phyloP scores from a whole-genome alignment of 2,888 invertebrate genomes.

The Cephus pygmeus region DNA sequence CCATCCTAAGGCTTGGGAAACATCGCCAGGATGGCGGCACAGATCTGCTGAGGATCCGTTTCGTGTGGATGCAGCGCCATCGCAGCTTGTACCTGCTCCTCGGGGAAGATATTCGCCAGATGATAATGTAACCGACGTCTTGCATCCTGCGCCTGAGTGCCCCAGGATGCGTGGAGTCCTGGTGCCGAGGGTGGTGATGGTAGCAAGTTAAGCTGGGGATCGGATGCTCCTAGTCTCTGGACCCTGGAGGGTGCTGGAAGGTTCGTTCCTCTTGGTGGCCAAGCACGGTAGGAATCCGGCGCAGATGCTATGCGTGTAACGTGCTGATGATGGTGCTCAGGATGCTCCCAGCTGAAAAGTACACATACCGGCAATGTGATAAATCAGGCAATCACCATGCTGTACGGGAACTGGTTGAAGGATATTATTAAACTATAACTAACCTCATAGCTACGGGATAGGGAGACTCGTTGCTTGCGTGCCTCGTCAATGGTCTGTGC shows the following conservation, averaged over 20 bases:
- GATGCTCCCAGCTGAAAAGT: conserved; percentile 52
- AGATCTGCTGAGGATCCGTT: conserved; percentile 89
- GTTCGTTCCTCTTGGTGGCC: conserved; percentile 63
- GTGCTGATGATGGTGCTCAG: conserved; percentile 66
- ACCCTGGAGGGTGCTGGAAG: conserved; percentile 53
- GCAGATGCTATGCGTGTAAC: conserved; percentile 82
- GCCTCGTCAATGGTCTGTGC: conserved; percentile 56
- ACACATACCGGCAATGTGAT: neutral
- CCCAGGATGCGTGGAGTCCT: conserved; percentile 60
- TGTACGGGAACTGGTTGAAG: neutral
- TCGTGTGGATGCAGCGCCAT: conserved; percentile 91
- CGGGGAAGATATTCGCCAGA: conserved; percentile 91
- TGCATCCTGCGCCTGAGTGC: conserved; percentile 70
- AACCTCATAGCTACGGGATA: conserved; percentile 51
- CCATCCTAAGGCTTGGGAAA: conserved; percentile 69
- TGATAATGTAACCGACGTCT: conserved; percentile 86
- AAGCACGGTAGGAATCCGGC: conserved; percentile 73
- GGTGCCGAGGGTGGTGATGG: conserved; percentile 66
- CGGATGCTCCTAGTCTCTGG: conserved; percentile 68
- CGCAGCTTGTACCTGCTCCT: conserved; percentile 87
- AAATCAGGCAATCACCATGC: neutral
- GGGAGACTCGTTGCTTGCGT: conserved; percentile 53
- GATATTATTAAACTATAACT: conserved; percentile 9
- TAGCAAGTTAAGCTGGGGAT: conserved; percentile 73
- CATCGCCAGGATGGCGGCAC: conserved; percentile 85